A percentile compares a stretch with the other conserved stretches of the same genome.
Conservation (phyloP, 2,888 invertebrate genomes). For the Blera fallax region DNA sequence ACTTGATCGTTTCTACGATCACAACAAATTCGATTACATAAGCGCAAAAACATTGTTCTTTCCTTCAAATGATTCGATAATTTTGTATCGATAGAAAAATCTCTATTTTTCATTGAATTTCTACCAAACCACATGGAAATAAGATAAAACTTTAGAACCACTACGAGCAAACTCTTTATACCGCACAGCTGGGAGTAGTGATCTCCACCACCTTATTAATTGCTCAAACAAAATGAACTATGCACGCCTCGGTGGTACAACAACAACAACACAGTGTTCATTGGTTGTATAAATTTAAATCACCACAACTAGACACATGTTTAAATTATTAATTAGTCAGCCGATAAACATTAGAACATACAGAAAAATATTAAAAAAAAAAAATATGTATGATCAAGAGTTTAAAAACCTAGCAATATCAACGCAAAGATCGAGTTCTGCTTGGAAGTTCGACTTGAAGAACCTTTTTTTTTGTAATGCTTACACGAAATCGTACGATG, state of each 20-base stretch:
- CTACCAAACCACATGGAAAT: constrained; percentile 30
- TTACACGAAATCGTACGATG: constrained; percentile 66
- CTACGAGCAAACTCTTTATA: constrained; percentile 37
- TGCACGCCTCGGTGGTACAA: neutral
- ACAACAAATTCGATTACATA: constrained; percentile 7
- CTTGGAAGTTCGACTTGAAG: neutral
- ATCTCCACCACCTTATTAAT: neutral
- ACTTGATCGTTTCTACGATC: neutral
- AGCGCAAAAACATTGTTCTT: constrained; percentile 21
- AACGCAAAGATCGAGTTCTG: neutral
- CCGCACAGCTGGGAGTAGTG: neutral
- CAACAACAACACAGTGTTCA: neutral
- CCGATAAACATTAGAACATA: neutral
- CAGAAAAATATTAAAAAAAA: neutral
- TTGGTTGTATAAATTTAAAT: neutral
- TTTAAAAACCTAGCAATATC: neutral
- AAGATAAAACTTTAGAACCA: constrained; percentile 14
- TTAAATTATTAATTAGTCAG: neutral
- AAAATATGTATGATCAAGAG: neutral
- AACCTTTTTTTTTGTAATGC: constrained; percentile 26
- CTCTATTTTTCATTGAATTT: neutral
- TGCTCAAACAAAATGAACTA: constrained; percentile 6
- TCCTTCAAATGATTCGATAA: constrained; percentile 9
- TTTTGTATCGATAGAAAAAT: constrained; percentile 5
- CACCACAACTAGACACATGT: neutral